A percentile compares a stretch with the other conserved stretches of the same genome.
Evolutionary conservation across 2,113 vertebrate genomes (phyloP).

Genomic region (Indicator maculatus): DNA sequence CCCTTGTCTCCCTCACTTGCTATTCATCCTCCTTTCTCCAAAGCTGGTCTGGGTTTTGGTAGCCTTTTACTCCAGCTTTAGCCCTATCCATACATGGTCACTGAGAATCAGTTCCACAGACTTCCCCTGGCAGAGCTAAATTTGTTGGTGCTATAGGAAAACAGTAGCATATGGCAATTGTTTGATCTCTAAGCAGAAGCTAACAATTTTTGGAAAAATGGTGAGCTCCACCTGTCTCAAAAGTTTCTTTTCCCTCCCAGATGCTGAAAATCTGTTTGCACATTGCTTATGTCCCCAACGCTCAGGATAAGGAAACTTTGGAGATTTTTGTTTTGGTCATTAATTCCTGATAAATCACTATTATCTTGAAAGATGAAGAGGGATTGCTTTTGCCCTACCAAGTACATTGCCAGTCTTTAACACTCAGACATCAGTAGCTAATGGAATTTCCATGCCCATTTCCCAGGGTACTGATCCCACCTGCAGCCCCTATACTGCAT

Average conservation of each 20-base stretch:
- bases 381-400: not conserved
- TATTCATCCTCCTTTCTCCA: not conserved
- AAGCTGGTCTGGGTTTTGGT: not conserved
- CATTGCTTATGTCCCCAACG: not conserved
- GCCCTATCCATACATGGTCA: not conserved
- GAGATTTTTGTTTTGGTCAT: not conserved
- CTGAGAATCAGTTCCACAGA: slow-evolving; percentile 4
- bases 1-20: not conserved
- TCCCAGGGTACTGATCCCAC: not conserved
- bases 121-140: slow-evolving; percentile 21
- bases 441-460: not conserved
- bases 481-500: not conserved
- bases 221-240: slow-evolving; percentile 27
- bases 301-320: not conserved
- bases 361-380: not conserved
- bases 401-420: not conserved
- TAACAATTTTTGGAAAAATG: not conserved
- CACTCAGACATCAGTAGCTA: not conserved
- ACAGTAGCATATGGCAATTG: slow-evolving; percentile 43
- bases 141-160: slow-evolving; percentile 47
- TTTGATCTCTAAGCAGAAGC: slow-evolving; percentile 46
- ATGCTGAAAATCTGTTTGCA: not conserved
- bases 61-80: not conserved
- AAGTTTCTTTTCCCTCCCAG: not conserved
- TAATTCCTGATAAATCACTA: not conserved